Conservation (phyloP, 2,797 vertebrate species). For the Hemitrygon akajei region DNA sequence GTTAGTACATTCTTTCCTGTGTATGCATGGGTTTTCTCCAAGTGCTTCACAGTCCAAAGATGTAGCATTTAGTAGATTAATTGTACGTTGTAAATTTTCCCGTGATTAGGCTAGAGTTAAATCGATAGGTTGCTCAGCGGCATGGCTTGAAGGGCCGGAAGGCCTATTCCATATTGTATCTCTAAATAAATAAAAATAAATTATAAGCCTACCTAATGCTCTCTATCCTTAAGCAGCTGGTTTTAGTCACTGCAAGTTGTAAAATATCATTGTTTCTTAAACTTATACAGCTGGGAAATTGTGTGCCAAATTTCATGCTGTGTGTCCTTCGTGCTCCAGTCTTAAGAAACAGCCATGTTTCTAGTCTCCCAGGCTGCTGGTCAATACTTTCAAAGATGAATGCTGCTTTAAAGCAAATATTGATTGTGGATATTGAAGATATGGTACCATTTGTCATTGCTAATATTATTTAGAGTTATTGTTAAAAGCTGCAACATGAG, state of each 20-base stretch:
- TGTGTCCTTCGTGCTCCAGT: constrained; percentile 30
- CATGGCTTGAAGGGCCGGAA: too few relatives aligned
- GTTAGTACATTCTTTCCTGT: too few relatives aligned
- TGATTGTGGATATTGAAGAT: constrained; percentile 83
- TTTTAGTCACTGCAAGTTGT: constrained; percentile 27
- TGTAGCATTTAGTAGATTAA: too few relatives aligned
- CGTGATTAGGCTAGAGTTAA: too few relatives aligned
- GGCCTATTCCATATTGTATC: too few relatives aligned
- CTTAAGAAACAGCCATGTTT: constrained; percentile 30
- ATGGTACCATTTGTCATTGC: constrained; percentile 97
- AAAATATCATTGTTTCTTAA: constrained; percentile 36
- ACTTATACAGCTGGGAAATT: constrained; percentile 36
- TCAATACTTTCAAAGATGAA: constrained; percentile 83
- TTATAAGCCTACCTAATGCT: not conserved
- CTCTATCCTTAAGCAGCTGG: constrained; percentile 23
- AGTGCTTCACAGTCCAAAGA: too few relatives aligned
- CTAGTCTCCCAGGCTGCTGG: constrained; percentile 56
- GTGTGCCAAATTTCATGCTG: constrained; percentile 37
- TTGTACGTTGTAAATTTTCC: too few relatives aligned
- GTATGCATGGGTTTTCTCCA: too few relatives aligned
- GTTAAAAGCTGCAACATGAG: constrained; percentile 85
- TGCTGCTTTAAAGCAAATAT: constrained; percentile 86
- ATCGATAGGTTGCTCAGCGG: too few relatives aligned
- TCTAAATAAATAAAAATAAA: not conserved
- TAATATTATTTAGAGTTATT: constrained; percentile 94